Evolutionary conservation across 2,113 vertebrate species (phyloP).

Genomic region (Guaruba guarouba): DNA sequence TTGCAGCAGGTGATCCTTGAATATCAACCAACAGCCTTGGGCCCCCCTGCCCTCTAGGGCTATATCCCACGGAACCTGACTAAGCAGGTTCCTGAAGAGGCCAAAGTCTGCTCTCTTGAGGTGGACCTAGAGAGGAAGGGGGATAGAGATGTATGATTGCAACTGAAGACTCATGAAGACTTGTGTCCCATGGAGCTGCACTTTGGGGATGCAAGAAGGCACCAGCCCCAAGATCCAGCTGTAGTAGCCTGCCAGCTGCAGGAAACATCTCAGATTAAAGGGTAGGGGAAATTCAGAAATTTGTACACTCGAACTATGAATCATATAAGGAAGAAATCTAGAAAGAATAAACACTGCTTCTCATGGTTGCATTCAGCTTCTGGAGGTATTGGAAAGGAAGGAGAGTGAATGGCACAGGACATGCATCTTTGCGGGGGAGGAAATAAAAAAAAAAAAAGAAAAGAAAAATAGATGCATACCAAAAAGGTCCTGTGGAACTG

Average conservation of each 20-base stretch:
- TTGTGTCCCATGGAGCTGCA: background rate
- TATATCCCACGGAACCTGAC: no score
- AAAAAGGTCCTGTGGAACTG: background rate
- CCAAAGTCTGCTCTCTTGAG: no score
- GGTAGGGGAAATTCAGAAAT: background rate
- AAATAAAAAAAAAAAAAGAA: background rate
- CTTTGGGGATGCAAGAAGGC: background rate
- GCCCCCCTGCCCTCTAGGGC: no score
- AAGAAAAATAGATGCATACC: background rate
- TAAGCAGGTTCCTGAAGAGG: no score
- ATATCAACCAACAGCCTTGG: no score
- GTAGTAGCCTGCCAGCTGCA: background rate
- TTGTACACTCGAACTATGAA: background rate
- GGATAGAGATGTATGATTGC: background rate
- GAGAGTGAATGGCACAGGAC: background rate
- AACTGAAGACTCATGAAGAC: background rate
- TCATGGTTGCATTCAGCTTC: background rate
- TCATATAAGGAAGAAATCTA: background rate
- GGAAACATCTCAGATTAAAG: background rate
- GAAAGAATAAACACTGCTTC: background rate
- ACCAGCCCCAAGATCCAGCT: background rate
- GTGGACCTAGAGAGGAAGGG: background rate
- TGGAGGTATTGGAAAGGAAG: background rate
- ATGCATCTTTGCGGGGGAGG: accelerated
- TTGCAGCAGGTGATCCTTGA: no score